Evolutionary conservation across 2,888 invertebrate genomes (phyloP).

Genomic region (Eulithis testata): DNA sequence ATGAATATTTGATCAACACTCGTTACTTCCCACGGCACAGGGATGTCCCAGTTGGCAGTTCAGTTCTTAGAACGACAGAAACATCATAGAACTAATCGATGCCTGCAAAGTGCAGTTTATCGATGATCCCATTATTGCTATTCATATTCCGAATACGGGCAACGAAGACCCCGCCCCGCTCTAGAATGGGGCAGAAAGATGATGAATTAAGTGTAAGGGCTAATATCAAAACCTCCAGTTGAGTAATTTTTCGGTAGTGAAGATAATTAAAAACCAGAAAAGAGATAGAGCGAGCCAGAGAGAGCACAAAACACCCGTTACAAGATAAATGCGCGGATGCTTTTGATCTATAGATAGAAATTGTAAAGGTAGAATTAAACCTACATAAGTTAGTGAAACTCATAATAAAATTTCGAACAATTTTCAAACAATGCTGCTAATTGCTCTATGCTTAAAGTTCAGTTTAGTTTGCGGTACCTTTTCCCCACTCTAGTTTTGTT

Average conservation of each 20-base stretch:
- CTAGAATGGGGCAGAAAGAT: no score
- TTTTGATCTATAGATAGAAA: no score
- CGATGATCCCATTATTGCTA: neutral
- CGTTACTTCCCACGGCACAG: slow-evolving; percentile 29
- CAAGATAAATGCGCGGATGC: no score
- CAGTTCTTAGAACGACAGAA: slow-evolving; percentile 13
- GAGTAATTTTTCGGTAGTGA: no score
- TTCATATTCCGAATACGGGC: no score
- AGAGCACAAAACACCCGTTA: no score
- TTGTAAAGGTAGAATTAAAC: neutral
- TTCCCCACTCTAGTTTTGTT: slow-evolving; percentile 5
- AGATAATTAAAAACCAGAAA: no score
- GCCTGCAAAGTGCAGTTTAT: neutral
- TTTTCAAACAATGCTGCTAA: slow-evolving; percentile 3
- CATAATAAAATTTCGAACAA: no score
- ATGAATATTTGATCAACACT: slow-evolving; percentile 39
- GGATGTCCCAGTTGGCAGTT: slow-evolving; percentile 28
- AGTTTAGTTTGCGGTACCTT: slow-evolving; percentile 13
- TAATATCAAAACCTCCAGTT: no score
- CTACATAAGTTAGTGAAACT: neutral
- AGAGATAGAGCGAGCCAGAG: no score
- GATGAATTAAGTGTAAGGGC: no score
- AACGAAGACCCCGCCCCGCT: no score
- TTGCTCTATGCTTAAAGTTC: slow-evolving; percentile 18
- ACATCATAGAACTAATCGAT: slow-evolving; percentile 11